Conservation (phyloP, 2,888 invertebrate genomes). For the Limnephilus marmoratus region DNA sequence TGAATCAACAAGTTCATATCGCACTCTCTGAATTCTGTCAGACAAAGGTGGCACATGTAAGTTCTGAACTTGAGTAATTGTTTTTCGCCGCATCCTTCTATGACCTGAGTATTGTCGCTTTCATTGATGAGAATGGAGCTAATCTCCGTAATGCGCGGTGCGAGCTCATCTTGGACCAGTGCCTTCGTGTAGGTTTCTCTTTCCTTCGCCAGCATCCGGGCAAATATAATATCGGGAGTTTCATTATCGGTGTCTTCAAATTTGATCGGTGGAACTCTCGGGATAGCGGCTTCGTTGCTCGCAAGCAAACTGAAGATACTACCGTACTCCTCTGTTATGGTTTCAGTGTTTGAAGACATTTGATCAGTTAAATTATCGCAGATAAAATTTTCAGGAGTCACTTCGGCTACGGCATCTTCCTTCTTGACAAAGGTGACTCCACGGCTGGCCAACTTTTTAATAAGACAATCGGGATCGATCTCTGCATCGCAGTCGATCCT, state of each 20-base stretch:
- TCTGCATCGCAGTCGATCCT: slow-evolving; percentile 38
- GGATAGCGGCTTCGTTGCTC: background rate
- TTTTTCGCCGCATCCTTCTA: slow-evolving; percentile 41
- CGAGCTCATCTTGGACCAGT: slow-evolving; percentile 57
- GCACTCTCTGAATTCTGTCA: slow-evolving; percentile 66
- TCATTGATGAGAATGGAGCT: slow-evolving; percentile 37
- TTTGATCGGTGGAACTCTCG: background rate
- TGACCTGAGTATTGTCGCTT: slow-evolving; percentile 15
- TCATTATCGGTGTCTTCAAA: slow-evolving; percentile 16
- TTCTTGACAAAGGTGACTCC: slow-evolving; percentile 46
- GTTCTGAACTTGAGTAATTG: slow-evolving; percentile 55
- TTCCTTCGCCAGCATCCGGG: slow-evolving; percentile 55
- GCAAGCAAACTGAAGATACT: background rate
- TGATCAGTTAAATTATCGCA: background rate
- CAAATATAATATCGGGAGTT: slow-evolving; percentile 58
- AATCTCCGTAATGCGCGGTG: slow-evolving; percentile 50
- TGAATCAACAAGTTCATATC: slow-evolving; percentile 66
- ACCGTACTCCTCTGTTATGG: background rate
- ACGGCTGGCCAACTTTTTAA: slow-evolving; percentile 50
- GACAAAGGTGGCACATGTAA: slow-evolving; percentile 68
- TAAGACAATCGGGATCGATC: slow-evolving; percentile 46
- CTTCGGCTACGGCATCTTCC: background rate
- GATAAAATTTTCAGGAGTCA: background rate
- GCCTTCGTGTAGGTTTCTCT: slow-evolving; percentile 58
- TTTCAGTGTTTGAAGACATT: background rate